Base-by-base conservation (phyloP, 2,888 invertebrate species). In the Apamea epomidion region DNA sequence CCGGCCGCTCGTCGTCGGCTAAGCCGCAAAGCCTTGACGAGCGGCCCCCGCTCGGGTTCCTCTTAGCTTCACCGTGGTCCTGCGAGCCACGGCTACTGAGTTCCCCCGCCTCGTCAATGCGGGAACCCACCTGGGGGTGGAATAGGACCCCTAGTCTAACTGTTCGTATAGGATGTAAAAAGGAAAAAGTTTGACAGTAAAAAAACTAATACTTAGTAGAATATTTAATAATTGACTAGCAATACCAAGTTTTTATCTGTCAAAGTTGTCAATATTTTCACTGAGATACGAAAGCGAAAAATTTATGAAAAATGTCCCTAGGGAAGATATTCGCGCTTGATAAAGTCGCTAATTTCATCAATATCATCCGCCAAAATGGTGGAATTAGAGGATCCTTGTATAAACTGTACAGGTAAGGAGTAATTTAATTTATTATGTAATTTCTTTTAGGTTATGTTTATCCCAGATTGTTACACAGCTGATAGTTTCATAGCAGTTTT, bases 331-430 rank as follows among this genome's bases (percentile, higher is more conserved):
- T 98, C 74, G 98, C 98, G n/a, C 93, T 99, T 10, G 98, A 98
- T 93, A 98, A 98, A 94, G 48, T 98, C 74, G 92, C 92, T 3
- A 98, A 97, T 88, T 93, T 98, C 1, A 97, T 98, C 74, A 97
- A 96, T 85, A 98, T 98, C 51, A 95, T 99, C 81, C 97, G 97
- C 85, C 97, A 98, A 77, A 98, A 98, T 94, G 99, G 99, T 69
- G 99, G 99, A 1, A 93, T 98, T 10, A 95, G 97, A 51, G 97
- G 97, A 5, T 98, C 98, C 0, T 90, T 98, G 75, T 97, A 97
- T 81, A 98, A 98, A 95, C 86, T 98, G 0, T 98, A 97, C 95
- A 98, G 98, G 99, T 98, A 96, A 94, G 91, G 32, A 64, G 67
- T 74, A 82, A 87, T 80, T 81, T 87, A 75, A 18, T 77, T 85